Base-by-base conservation (phyloP, 2,888 invertebrate genomes). In the Lasioglossum lativentre region DNA sequence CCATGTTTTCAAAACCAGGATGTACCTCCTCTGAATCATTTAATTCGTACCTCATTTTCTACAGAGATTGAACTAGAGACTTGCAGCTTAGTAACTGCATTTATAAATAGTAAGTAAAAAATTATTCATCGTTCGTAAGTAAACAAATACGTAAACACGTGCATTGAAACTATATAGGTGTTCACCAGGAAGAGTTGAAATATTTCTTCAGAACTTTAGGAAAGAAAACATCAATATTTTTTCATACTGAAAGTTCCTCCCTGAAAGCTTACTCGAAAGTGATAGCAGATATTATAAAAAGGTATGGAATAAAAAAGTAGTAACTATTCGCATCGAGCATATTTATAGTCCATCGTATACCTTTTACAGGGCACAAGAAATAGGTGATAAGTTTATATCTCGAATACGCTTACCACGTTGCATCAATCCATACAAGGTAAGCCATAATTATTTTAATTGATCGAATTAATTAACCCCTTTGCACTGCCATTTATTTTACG, bases 201-300 rank as follows among this genome's bases (percentile, higher is more conserved):
- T 96, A 97, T 81, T 97, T 97, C 94, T 97, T 97, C 93, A 96
- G 96, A 92, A 97, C 97, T 16, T 95, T 97, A 30, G 97, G 97
- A 30, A 97, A 97, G 95, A 97, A 96, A 75, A 96, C 98, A 93
- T 94, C 97, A 95, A 96, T 97, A 90, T 94, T 98, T 59, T 95
- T 96, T 80, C 96, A 95, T 94, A 96, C 96, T 96, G 96, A 95
- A 95, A 95, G 95, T 95, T 96, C 95, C 93, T 96, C 96, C 93
- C 94, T 96, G 79, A 95, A 96, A 40, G 96, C 97, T 93, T 96
- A 96, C 93, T 96, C 97, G 66, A 96, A 96, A 91, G 96, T 97
- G 95, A 97, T 97, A 3, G 96, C 96, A 90, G 97, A 97, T 91
- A 97, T 97, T 42, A 95, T 96, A 75, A 95, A 96, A 92, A 95